phyloP scores from a whole-genome alignment of 2,888 invertebrate species.

The Sabellastarte sp. region DNA sequence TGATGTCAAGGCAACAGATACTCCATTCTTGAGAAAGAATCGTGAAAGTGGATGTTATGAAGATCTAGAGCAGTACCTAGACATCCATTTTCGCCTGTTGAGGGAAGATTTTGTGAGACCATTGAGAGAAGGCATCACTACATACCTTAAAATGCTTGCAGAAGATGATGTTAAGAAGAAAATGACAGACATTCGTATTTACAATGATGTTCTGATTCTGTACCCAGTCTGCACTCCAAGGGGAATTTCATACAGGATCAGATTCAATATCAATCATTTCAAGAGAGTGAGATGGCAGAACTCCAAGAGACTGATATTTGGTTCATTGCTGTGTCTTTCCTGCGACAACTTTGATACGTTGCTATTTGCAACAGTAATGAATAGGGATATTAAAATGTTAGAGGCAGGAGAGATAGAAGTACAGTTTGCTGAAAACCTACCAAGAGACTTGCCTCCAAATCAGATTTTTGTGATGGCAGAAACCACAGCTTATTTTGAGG shows the following conservation, averaged over 20 bases:
- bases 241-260: constrained; percentile 31
- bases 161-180: constrained; percentile 1
- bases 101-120: constrained; percentile 79
- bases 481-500: constrained; percentile 78
- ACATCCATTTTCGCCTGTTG: constrained; percentile 75
- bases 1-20: constrained; percentile 45
- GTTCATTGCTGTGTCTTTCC: constrained; percentile 74
- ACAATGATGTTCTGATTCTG: constrained; percentile 34
- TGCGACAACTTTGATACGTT: constrained; percentile 70
- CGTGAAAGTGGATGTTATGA: constrained; percentile 67
- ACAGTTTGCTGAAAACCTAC: constrained; percentile 30
- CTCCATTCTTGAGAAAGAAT: constrained; percentile 65
- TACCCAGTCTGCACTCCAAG: constrained; percentile 30
- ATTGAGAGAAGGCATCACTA: constrained; percentile 69
- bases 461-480: constrained; percentile 68
- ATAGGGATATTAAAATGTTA: constrained; percentile 52
- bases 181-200: constrained; percentile 33
- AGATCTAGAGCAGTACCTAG: constrained; percentile 71
- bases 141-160: constrained; percentile 28
- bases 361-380: constrained; percentile 67
- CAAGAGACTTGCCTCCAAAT: constrained; percentile 14
- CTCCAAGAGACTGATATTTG: constrained; percentile 69
- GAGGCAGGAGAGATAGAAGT: constrained; percentile 39
- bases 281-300: constrained; percentile 56
- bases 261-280: constrained; percentile 24